Conservation (phyloP, 2,888 invertebrate genomes). For the Lasius fuliginosus region DNA sequence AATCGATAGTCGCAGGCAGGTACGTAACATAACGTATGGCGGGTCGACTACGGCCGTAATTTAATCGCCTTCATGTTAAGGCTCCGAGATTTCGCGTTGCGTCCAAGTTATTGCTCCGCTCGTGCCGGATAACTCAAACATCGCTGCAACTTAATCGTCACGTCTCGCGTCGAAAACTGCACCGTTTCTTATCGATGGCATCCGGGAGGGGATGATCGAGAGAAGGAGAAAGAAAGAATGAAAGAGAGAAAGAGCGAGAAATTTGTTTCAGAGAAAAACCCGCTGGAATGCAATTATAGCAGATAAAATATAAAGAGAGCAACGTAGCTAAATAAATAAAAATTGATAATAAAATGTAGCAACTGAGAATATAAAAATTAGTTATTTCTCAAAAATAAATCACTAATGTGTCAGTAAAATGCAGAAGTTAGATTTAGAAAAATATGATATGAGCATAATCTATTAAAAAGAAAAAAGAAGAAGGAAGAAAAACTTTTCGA, state of each 20-base stretch:
- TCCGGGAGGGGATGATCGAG: not conserved
- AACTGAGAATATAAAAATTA: conserved; percentile 25
- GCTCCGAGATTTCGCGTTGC: conserved; percentile 71
- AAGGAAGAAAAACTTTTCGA: not conserved
- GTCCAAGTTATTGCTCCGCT: conserved; percentile 78
- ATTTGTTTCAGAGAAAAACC: conserved; percentile 1
- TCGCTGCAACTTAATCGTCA: conserved; percentile 78
- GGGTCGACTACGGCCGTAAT: conserved; percentile 70
- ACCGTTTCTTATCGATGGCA: conserved; percentile 73
- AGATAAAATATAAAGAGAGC: not conserved
- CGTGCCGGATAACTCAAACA: conserved; percentile 82
- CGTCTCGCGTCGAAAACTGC: conserved; percentile 75
- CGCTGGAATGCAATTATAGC: not conserved
- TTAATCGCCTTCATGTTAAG: conserved; percentile 75
- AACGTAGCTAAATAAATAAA: conserved; percentile 3
- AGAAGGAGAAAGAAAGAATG: not conserved
- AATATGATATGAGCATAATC: not conserved
- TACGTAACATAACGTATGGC: conserved; percentile 51
- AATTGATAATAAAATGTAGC: conserved; percentile 2
- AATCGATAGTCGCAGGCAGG: conserved; percentile 52
- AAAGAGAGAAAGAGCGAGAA: not conserved
- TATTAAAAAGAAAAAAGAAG: not conserved
- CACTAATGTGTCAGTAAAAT: not conserved
- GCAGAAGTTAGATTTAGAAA: not conserved
- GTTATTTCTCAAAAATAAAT: conserved; percentile 9